A percentile compares a stretch with the other conserved stretches of the same genome.
Conservation (phyloP, 2,797 vertebrate genomes). For the Rousettus madagascariensis region DNA sequence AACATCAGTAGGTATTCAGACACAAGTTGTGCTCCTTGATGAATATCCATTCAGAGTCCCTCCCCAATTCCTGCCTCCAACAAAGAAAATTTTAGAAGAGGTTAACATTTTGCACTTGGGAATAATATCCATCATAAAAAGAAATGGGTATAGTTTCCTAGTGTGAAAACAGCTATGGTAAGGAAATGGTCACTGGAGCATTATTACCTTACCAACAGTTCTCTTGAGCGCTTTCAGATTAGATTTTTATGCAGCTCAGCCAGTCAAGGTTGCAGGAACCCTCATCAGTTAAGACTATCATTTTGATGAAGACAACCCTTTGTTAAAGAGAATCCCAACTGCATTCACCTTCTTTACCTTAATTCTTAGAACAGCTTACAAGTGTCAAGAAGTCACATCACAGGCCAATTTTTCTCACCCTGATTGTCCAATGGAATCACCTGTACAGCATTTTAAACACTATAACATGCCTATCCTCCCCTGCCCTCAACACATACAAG, state of each 20-base stretch:
- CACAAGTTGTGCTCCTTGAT: background rate
- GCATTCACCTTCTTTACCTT: background rate
- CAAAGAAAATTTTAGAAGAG: background rate
- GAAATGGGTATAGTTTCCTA: background rate
- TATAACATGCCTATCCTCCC: background rate
- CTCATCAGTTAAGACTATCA: background rate
- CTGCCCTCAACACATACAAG: background rate
- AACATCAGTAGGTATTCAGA: background rate
- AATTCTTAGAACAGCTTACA: background rate
- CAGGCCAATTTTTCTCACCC: background rate
- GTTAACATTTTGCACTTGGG: background rate
- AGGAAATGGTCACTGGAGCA: background rate
- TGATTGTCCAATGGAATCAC: background rate
- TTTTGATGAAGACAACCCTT: background rate
- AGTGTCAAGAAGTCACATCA: background rate
- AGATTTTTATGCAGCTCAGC: background rate
- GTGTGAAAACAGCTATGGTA: background rate
- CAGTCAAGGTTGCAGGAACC: background rate
- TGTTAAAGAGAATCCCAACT: background rate
- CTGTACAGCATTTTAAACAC: background rate
- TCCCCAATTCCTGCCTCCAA: background rate
- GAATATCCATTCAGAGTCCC: background rate
- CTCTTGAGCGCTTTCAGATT: background rate
- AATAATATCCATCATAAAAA: background rate
- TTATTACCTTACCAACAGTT: background rate